Conservation (phyloP, 2,797 vertebrate genomes). For the Falco berigora region DNA sequence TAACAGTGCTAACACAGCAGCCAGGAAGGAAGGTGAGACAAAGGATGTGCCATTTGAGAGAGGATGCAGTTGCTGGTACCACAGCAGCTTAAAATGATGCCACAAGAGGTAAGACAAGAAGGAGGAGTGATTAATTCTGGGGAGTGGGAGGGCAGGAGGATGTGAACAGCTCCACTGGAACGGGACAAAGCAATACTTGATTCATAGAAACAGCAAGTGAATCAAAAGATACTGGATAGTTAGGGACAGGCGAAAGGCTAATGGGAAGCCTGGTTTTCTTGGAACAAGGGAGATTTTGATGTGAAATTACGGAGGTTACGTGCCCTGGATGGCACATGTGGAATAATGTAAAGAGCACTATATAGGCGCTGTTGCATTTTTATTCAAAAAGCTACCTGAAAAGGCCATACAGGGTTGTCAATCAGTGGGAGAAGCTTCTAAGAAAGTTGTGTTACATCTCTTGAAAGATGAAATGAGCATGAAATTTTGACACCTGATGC, state of each 20-base stretch:
- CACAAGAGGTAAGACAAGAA: not conserved
- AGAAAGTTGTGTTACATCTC: not conserved
- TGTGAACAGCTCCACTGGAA: not conserved
- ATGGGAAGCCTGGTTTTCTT: not conserved
- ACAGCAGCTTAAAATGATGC: not conserved
- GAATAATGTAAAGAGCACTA: not conserved
- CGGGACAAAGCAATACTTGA: not conserved
- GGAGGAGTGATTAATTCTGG: not conserved
- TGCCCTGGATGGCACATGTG: not conserved
- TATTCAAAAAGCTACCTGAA: not conserved
- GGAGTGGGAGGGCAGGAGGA: not conserved
- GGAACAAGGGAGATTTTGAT: not conserved
- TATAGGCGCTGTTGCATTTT: not conserved
- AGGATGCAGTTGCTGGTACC: constrained; percentile 29
- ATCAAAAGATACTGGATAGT: not conserved
- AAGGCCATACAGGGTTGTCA: not conserved
- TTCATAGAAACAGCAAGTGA: not conserved
- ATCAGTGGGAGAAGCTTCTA: not conserved
- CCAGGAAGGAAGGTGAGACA: constrained; percentile 37
- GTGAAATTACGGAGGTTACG: not conserved
- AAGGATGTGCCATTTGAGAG: not conserved
- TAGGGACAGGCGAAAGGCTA: not conserved
- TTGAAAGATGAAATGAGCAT: not conserved
- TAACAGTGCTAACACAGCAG: not conserved
- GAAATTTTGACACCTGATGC: too few species aligned